Percentiles rank a stretch among this genome's conserved stretches.
Evolutionary conservation across 2,888 invertebrate species (phyloP).

Genomic region (Philhelius pedissequus): DNA sequence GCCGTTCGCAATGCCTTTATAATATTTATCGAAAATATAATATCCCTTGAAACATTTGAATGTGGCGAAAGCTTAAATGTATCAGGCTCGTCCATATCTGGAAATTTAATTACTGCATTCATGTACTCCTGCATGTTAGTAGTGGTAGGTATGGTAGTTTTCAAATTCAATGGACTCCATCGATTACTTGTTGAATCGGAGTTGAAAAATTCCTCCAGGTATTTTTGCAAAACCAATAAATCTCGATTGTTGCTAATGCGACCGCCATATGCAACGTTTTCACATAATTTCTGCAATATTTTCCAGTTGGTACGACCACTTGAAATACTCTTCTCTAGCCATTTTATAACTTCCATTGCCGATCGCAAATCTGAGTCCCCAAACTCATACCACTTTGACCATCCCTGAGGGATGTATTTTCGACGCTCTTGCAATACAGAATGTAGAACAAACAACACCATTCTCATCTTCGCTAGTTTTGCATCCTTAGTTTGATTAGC

Average conservation of each 20-base stretch:
- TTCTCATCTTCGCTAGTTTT: conserved; percentile 82
- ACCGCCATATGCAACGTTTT: conserved; percentile 91
- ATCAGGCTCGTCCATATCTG: conserved; percentile 76
- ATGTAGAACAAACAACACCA: conserved; percentile 92
- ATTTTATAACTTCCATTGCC: conserved; percentile 82
- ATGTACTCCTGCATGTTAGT: conserved; percentile 76
- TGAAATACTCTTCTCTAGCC: conserved; percentile 73
- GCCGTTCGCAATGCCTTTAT: conserved; percentile 74
- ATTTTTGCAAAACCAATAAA: conserved; percentile 74
- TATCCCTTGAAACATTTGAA: conserved; percentile 76
- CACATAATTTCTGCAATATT: conserved; percentile 87
- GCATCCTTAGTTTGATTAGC: conserved; percentile 71
- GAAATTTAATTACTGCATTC: conserved; percentile 74
- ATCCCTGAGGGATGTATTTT: conserved; percentile 94
- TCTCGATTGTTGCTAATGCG: conserved; percentile 90
- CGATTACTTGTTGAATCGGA: conserved; percentile 82
- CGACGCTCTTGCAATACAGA: conserved; percentile 94
- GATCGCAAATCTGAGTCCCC: conserved; percentile 89
- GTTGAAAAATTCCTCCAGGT: conserved; percentile 83
- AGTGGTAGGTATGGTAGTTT: conserved; percentile 75
- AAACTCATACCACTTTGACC: conserved; percentile 94
- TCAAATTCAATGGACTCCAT: conserved; percentile 81
- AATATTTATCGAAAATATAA: conserved; percentile 74
- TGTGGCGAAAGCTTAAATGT: conserved; percentile 76
- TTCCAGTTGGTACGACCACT: conserved; percentile 82